These are phyloP conservation scores for Phrynocephalus versicolor DNA, from an alignment of 2,113 vertebrate genomes.

Conservation along the genomic window DNA sequence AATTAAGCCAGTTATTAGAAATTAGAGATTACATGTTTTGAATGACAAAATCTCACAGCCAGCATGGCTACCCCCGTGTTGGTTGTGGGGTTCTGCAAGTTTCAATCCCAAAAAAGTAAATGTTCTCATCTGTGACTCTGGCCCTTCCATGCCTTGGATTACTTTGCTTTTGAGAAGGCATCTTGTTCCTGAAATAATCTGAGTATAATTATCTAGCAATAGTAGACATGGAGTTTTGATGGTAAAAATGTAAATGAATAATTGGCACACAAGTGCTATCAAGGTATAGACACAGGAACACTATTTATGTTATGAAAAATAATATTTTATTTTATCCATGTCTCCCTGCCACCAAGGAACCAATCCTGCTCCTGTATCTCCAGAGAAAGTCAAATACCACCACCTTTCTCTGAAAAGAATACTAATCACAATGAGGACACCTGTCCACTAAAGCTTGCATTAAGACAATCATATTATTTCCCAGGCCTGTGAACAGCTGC, in stretches of 20 bases:
- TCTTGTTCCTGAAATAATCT: neutral
- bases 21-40: too few species aligned
- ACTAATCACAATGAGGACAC: neutral
- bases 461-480: conserved; percentile 11
- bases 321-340: neutral
- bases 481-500: conserved; percentile 32
- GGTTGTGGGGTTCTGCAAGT: too few species aligned
- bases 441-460: neutral
- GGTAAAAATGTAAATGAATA: too few species aligned
- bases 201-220: neutral
- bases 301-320: neutral
- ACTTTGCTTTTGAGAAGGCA: neutral
- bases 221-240: too few species aligned
- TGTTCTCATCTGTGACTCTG: too few species aligned
- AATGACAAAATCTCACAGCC: too few species aligned
- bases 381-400: neutral
- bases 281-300: too few species aligned
- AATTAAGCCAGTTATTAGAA: too few species aligned
- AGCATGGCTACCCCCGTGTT: too few species aligned
- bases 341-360: neutral
- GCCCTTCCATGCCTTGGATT: neutral
- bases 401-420: neutral
- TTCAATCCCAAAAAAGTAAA: too few species aligned
- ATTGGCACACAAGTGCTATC: too few species aligned
- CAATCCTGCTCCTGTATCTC: accelerated